Percentiles rank a stretch among this genome's conserved stretches.
Evolutionary conservation across 1,140 invertebrate species (phyloP).

Genomic region (Potamilus streckersoni): DNA sequence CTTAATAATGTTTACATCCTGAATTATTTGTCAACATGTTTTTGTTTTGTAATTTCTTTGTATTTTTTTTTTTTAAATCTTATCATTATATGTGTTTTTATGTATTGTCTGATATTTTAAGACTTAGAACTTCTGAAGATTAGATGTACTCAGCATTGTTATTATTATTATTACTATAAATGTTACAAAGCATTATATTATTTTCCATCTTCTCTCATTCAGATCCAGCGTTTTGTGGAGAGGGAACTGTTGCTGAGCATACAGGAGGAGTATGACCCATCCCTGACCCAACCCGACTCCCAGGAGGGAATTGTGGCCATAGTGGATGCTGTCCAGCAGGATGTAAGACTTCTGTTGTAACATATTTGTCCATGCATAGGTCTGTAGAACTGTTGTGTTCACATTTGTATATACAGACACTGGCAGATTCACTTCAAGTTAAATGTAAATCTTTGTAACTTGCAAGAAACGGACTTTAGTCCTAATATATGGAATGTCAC

Average conservation of each 20-base stretch:
- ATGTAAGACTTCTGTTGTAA: slow-evolving; percentile 35
- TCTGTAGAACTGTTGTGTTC: too few relatives aligned
- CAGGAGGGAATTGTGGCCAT: slow-evolving; percentile 39
- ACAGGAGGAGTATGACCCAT: slow-evolving; percentile 42
- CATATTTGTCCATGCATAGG: too few relatives aligned
- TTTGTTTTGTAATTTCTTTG: too few relatives aligned
- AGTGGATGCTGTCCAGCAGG: slow-evolving; percentile 48
- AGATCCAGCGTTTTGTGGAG: slow-evolving; percentile 45
- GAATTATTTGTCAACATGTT: too few relatives aligned
- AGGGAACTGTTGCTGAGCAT: slow-evolving; percentile 47
- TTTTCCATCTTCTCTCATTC: not conserved
- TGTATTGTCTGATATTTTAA: not conserved
- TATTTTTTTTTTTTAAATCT: too few relatives aligned
- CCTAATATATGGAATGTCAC: too few relatives aligned
- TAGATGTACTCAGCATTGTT: not conserved
- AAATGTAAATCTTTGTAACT: too few relatives aligned
- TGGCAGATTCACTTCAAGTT: too few relatives aligned
- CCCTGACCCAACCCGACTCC: slow-evolving; percentile 13
- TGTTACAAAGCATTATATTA: not conserved
- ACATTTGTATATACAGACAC: too few relatives aligned
- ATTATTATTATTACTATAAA: not conserved
- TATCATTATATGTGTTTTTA: too few relatives aligned
- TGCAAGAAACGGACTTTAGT: too few relatives aligned
- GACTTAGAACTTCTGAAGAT: not conserved
- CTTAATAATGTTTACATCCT: too few relatives aligned